Evolutionary conservation across 2,888 invertebrate genomes (phyloP).

Genomic region (Mantis religiosa): DNA sequence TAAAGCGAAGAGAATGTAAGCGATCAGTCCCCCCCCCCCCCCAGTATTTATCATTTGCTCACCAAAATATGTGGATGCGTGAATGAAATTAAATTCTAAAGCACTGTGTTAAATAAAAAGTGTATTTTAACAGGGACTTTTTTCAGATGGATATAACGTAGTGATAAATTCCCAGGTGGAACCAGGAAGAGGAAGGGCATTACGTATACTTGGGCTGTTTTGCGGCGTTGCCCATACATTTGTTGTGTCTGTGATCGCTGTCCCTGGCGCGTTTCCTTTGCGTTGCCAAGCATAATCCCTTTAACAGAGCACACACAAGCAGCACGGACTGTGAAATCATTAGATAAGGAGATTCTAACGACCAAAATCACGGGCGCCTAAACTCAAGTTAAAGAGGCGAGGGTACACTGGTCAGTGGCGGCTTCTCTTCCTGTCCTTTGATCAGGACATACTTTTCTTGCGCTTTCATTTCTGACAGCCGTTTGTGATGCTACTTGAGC

Average conservation of each 20-base stretch:
- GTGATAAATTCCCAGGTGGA: neutral
- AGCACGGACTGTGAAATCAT: neutral
- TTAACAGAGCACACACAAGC: neutral
- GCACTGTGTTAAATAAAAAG: too few species aligned
- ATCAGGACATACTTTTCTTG: too few species aligned
- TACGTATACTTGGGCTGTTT: neutral
- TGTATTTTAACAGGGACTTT: too few species aligned
- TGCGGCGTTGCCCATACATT: neutral
- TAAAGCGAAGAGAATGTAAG: too few species aligned
- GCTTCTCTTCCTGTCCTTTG: too few species aligned
- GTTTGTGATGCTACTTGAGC: too few species aligned
- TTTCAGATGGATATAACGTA: neutral
- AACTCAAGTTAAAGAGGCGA: too few species aligned
- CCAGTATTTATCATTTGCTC: too few species aligned
- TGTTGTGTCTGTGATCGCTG: neutral
- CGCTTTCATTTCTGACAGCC: too few species aligned
- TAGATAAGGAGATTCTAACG: neutral
- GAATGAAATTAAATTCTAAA: neutral
- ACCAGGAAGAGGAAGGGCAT: neutral
- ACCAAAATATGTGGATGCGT: neutral
- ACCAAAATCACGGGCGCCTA: too few species aligned
- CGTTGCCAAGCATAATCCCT: neutral
- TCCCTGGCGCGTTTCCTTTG: neutral
- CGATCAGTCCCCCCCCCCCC: too few species aligned
- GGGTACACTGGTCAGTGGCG: too few species aligned